These are phyloP conservation scores for Ditula angustiorana DNA, from an alignment of 2,888 invertebrate genomes.

Conservation along the genomic window DNA sequence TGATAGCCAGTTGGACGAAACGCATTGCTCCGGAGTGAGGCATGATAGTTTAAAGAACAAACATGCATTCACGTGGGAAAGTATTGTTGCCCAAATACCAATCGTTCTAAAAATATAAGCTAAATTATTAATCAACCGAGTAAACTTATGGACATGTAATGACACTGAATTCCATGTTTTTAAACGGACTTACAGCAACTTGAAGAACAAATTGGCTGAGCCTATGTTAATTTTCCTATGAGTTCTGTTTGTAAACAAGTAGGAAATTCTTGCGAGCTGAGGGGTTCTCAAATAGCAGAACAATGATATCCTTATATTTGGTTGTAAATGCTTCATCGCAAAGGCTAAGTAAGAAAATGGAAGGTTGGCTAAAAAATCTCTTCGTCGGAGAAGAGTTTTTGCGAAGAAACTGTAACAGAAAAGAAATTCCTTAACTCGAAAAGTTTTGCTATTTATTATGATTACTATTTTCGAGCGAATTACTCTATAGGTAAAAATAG, in stretches of 20 bases:
- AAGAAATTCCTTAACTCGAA: conserved; percentile 5
- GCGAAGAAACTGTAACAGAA: conserved; percentile 72
- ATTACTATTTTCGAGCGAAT: no score
- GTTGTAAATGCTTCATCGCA: conserved; percentile 52
- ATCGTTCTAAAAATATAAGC: conserved; percentile 61
- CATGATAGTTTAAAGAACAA: conserved; percentile 81
- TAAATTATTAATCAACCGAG: background rate
- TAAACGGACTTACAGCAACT: conserved; percentile 68
- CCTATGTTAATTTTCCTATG: conserved; percentile 74
- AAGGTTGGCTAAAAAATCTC: conserved; percentile 75
- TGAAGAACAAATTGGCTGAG: conserved; percentile 74
- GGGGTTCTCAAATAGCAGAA: conserved; percentile 74
- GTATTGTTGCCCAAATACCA: conserved; percentile 76
- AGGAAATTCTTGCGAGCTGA: conserved; percentile 74
- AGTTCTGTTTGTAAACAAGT: conserved; percentile 74
- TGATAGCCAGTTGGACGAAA: conserved; percentile 75
- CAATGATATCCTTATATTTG: conserved; percentile 53
- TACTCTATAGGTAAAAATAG: background rate
- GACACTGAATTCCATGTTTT: background rate
- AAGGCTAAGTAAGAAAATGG: conserved; percentile 71
- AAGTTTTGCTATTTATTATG: background rate
- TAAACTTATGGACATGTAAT: background rate
- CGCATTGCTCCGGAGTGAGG: conserved; percentile 73
- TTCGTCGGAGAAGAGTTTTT: conserved; percentile 64
- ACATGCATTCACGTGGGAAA: conserved; percentile 80